Conservation (phyloP, 2,888 invertebrate species). For the Tribolium freemani region DNA sequence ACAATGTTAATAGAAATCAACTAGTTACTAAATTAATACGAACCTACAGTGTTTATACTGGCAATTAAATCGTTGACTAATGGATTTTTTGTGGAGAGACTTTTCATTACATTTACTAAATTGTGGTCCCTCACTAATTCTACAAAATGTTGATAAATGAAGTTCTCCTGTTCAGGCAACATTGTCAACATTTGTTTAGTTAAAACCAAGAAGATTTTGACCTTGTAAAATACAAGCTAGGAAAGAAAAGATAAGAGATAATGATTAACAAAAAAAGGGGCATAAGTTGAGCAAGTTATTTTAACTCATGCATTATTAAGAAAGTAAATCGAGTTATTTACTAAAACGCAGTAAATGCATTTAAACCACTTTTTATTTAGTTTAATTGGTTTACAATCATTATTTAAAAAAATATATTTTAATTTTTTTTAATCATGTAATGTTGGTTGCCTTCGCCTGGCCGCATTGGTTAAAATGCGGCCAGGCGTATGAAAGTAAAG, state of each 20-base stretch:
- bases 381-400: no score
- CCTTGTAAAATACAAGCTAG: neutral
- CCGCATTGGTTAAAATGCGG: no score
- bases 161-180: slow-evolving; percentile 15
- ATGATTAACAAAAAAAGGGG: neutral
- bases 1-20: neutral
- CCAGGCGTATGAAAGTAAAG: no score
- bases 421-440: no score
- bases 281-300: no score
- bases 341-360: no score
- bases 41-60: slow-evolving; percentile 1
- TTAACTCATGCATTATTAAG: no score
- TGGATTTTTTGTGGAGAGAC: slow-evolving; percentile 8
- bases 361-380: no score
- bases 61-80: neutral
- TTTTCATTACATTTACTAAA: slow-evolving; percentile 15
- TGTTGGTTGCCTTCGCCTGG: no score
- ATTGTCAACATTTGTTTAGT: neutral
- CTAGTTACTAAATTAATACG: neutral
- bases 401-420: no score
- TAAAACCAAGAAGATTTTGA: neutral
- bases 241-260: neutral
- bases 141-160: slow-evolving; percentile 9
- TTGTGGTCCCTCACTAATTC: slow-evolving; percentile 4
- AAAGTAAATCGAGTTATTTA: no score